These are phyloP conservation scores for Centrocercus urophasianus DNA, from an alignment of 2,113 vertebrate genomes.

Conservation along the genomic window DNA sequence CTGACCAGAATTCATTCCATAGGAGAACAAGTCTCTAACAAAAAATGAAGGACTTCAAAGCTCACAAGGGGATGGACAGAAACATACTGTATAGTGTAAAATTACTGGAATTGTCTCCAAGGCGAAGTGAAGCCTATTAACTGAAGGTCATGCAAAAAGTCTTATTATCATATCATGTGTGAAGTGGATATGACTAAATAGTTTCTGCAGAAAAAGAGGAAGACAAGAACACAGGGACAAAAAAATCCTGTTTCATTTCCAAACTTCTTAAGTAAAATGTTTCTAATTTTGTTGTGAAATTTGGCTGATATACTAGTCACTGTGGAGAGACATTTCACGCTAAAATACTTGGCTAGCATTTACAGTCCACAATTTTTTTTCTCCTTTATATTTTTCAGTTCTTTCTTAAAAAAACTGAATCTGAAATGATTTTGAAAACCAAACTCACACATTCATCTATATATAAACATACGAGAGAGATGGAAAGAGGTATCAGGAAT, in stretches of 20 bases:
- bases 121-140: neutral
- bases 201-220: neutral
- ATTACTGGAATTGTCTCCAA: neutral
- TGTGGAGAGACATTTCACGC: neutral
- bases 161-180: neutral
- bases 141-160: neutral
- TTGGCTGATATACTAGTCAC: neutral
- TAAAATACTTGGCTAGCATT: neutral
- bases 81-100: neutral
- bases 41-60: neutral
- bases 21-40: neutral
- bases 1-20: neutral
- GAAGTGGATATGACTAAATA: neutral
- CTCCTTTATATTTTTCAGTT: neutral
- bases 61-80: neutral
- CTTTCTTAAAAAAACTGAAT: neutral
- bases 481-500: neutral
- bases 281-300: neutral
- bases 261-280: neutral
- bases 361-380: neutral
- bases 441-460: neutral
- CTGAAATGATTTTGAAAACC: neutral
- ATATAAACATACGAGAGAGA: neutral
- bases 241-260: neutral
- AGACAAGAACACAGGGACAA: neutral